Base-by-base conservation (phyloP, 2,113 vertebrate genomes). In the Dolichallabes microphthalmus region DNA sequence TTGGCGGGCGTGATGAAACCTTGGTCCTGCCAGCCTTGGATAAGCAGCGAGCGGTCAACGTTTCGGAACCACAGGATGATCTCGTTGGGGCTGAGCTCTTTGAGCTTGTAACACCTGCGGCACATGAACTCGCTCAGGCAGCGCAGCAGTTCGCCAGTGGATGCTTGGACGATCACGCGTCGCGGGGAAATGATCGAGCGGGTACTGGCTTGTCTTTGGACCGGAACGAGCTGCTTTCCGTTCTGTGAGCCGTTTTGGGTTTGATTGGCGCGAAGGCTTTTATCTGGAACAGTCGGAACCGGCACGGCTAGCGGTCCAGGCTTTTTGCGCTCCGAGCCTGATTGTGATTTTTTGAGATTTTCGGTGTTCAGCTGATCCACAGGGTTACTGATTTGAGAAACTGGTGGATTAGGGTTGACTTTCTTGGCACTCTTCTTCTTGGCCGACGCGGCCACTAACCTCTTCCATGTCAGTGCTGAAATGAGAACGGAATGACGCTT, bases 1-100 rank as follows among this genome's bases (percentile, higher is more conserved):
- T 97, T 97, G 91, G 97, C 96, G 0, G 97, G 97, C 35, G 96
- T 97, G 89, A 98, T 96, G 93, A 98, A 98, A 87, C 95, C 96
- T 93, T 97, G 97, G 91, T 98, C 97, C 91, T 98, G 92, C 97
- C 97, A 98, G 83, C 97, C 97, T 90, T 98, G 97, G 88, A 98
- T 94, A 85, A 98, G 93, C 88, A 98, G 94, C 10, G 97, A 96
- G 88, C 97, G 96, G 93, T 98, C 97, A 85, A 98, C 96, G 81
- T 95, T 95, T 86, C 97, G 95, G 93, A 98, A 97, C 97, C 97
- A 98, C 76, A 96, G 93, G 87, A 96, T 95, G 89, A 96, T 95
- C 88, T 98, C 96, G 87, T 95, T 95, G 22, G 96, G 95, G 84
- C 95, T 96, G 90, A 98, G 94, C 90, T 98, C 96, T 92, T 97